Conservation (phyloP, 2,888 invertebrate genomes). For the Leucania comma region DNA sequence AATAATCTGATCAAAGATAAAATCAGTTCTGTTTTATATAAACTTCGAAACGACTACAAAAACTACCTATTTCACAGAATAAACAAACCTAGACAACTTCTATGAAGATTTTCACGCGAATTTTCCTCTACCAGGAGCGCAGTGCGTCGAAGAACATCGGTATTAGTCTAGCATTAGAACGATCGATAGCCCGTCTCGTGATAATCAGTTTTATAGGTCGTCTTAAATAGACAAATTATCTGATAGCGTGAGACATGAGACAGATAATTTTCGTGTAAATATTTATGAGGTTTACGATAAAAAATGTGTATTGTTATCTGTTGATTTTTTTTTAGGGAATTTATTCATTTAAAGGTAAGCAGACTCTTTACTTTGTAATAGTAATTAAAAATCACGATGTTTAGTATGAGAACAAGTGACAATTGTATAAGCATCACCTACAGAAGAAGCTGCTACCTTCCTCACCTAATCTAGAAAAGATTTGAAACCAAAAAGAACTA, state of each 20-base stretch:
- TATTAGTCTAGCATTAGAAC: slow-evolving; percentile 40
- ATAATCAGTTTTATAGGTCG: slow-evolving; percentile 11
- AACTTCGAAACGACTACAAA: not conserved
- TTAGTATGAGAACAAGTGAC: no score
- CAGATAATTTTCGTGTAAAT: not conserved
- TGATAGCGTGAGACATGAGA: not conserved
- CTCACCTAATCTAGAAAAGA: not conserved
- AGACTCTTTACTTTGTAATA: no score
- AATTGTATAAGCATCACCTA: no score
- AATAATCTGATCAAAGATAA: not conserved
- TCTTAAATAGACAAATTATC: not conserved
- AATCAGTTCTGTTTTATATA: not conserved
- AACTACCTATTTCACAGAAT: slow-evolving; percentile 3
- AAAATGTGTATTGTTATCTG: not conserved
- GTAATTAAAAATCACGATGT: no score
- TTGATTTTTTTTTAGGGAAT: not conserved
- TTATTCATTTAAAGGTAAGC: not conserved
- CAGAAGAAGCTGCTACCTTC: no score
- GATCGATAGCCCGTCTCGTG: slow-evolving; percentile 32
- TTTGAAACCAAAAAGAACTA: not conserved
- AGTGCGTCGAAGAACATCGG: slow-evolving; percentile 36
- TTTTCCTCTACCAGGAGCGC: slow-evolving; percentile 55
- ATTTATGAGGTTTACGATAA: not conserved
- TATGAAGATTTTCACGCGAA: slow-evolving; percentile 51
- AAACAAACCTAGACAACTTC: slow-evolving; percentile 33